Percentiles rank a stretch among this genome's conserved stretches.
Conservation (phyloP, 2,797 vertebrate genomes). For the Gastrophryne carolinensis region DNA sequence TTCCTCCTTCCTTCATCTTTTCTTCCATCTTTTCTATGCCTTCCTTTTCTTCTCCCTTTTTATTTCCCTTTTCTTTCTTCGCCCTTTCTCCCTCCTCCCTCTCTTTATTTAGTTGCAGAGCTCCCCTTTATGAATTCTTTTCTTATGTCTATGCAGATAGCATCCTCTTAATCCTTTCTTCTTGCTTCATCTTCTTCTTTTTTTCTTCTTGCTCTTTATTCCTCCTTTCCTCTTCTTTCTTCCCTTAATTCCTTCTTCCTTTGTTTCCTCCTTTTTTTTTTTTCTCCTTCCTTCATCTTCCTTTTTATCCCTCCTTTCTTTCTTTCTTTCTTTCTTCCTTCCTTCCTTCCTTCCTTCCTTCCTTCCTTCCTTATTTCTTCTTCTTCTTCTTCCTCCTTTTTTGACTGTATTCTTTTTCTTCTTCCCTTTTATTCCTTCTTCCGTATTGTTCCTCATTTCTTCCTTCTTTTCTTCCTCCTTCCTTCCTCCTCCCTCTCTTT, state of each 20-base stretch:
- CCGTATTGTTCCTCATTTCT: not conserved
- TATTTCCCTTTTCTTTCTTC: not conserved
- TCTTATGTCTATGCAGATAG: no score
- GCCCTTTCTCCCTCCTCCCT: not conserved
- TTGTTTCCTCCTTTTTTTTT: not conserved
- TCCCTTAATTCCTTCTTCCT: not conserved
- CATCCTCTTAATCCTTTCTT: not conserved
- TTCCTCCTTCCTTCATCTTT: not conserved
- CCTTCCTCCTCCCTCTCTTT: not conserved
- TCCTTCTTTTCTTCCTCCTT: not conserved
- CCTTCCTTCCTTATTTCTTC: not conserved
- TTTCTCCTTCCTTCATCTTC: not conserved
- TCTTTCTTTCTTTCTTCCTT: not conserved
- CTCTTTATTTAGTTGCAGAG: no score
- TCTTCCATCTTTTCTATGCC: not conserved
- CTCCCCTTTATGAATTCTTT: no score
- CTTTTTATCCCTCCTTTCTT: no score
- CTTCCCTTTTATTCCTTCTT: not conserved
- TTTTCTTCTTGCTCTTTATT: not conserved
- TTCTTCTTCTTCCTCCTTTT: not conserved
- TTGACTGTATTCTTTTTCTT: not conserved
- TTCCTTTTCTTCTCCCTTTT: not conserved
- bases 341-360: no score
- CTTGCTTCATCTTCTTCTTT: not conserved
- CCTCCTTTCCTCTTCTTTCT: not conserved